Conservation (phyloP, 1,140 invertebrate species). For the Drepana arcuata region DNA sequence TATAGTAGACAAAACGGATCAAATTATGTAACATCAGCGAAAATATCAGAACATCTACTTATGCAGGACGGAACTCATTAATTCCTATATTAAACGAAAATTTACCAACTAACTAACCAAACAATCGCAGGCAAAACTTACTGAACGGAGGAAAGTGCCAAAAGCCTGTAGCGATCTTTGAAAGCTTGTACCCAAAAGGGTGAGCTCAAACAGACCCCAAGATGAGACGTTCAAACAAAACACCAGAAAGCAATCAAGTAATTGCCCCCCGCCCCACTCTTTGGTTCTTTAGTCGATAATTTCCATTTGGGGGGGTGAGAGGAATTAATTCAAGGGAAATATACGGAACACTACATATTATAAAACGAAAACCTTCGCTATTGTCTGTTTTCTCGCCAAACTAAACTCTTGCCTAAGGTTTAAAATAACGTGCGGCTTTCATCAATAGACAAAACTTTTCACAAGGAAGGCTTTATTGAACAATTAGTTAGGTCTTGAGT, state of each 20-base stretch:
- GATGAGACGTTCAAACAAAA: constrained; percentile 19
- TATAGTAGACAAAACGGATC: too few relatives aligned
- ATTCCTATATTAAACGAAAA: too few relatives aligned
- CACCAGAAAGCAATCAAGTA: constrained; percentile 32
- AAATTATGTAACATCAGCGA: too few relatives aligned
- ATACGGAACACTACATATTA: background rate
- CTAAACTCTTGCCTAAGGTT: too few relatives aligned
- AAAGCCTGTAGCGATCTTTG: constrained; percentile 4
- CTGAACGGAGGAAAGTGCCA: constrained; percentile 1
- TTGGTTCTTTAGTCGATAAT: constrained; percentile 29
- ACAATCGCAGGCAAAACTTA: too few relatives aligned
- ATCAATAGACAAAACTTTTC: background rate
- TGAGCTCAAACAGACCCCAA: too few relatives aligned
- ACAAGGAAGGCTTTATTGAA: background rate
- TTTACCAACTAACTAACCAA: too few relatives aligned
- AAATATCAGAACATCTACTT: too few relatives aligned
- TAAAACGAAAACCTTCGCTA: background rate
- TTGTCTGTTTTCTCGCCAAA: background rate
- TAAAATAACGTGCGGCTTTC: too few relatives aligned
- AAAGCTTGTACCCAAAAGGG: too few relatives aligned
- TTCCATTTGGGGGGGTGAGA: constrained; percentile 24
- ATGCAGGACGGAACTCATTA: too few relatives aligned
- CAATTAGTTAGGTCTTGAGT: background rate
- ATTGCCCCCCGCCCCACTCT: constrained; percentile 17
- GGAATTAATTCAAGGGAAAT: background rate